Evolutionary conservation across 2,797 vertebrate genomes (phyloP).

Genomic region (Enteromius viviparus): DNA sequence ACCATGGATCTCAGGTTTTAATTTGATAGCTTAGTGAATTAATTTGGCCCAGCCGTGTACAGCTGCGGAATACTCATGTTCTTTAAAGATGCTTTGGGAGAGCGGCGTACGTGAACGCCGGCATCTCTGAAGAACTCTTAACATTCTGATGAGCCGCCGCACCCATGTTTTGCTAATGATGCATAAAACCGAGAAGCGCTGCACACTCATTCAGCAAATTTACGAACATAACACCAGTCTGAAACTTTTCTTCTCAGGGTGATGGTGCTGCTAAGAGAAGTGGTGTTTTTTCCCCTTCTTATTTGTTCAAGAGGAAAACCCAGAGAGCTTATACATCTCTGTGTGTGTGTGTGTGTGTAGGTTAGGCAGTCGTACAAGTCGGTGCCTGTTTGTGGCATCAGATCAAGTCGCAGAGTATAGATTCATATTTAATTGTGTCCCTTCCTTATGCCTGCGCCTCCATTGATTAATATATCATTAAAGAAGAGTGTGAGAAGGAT

Average conservation of each 20-base stretch:
- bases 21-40: slow-evolving; percentile 54
- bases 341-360: neutral
- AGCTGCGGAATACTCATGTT: slow-evolving; percentile 45
- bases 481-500: slow-evolving; percentile 69
- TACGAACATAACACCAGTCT: slow-evolving; percentile 43
- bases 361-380: slow-evolving; percentile 45
- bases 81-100: slow-evolving; percentile 44
- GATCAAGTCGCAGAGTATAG: slow-evolving; percentile 41
- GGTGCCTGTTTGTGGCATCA: slow-evolving; percentile 44
- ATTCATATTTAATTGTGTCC: slow-evolving; percentile 63
- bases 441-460: slow-evolving; percentile 23
- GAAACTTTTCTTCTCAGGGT: slow-evolving; percentile 34
- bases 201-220: slow-evolving; percentile 37
- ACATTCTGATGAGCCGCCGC: slow-evolving; percentile 54
- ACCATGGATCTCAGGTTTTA: slow-evolving; percentile 39
- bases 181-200: slow-evolving; percentile 46
- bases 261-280: slow-evolving; percentile 30
- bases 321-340: slow-evolving; percentile 4
- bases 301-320: slow-evolving; percentile 8
- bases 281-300: slow-evolving; percentile 13
- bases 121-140: slow-evolving; percentile 50
- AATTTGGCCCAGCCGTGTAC: slow-evolving; percentile 42
- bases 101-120: slow-evolving; percentile 19
- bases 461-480: slow-evolving; percentile 81
- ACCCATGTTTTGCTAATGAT: slow-evolving; percentile 56